These are phyloP conservation scores for Centroberyx gerrardi DNA, from an alignment of 2,797 vertebrate species.

Conservation along the genomic window DNA sequence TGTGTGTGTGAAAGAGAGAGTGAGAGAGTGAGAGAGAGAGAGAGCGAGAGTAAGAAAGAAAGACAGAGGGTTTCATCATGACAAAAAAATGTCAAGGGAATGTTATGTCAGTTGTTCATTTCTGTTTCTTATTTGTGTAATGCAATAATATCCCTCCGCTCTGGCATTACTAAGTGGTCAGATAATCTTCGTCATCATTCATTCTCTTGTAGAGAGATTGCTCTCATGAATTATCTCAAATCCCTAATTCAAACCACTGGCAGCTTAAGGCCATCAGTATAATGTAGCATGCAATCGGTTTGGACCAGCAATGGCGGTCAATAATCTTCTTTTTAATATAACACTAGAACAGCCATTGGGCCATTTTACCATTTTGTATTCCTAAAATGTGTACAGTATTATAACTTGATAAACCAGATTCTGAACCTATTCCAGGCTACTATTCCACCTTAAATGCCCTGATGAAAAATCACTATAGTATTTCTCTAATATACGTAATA, in stretches of 20 bases:
- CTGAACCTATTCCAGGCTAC: constrained; percentile 13
- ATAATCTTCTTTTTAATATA: constrained; percentile 13
- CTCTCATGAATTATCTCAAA: constrained; percentile 68
- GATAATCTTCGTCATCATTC: constrained; percentile 59
- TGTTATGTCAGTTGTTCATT: background rate
- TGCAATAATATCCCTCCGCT: constrained; percentile 36
- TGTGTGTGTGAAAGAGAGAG: constrained; percentile 5
- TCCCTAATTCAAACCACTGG: constrained; percentile 62
- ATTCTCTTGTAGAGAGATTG: constrained; percentile 55
- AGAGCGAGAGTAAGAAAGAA: background rate
- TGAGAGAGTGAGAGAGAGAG: background rate
- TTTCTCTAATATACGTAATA: too few species aligned
- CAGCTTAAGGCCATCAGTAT: constrained; percentile 68
- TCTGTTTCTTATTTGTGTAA: background rate
- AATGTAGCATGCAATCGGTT: constrained; percentile 61
- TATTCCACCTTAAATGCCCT: constrained; percentile 4
- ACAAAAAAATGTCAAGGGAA: background rate
- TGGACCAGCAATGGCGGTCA: constrained; percentile 23
- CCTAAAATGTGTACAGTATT: constrained; percentile 10
- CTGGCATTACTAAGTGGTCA: constrained; percentile 47
- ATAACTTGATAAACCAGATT: constrained; percentile 29
- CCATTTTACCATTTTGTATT: constrained; percentile 1
- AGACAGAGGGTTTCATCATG: background rate
- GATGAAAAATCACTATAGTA: constrained; percentile 13
- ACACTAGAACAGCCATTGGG: constrained; percentile 33